Evolutionary conservation across 37 sponge, comb jelly and placozoan species (phyloP).

Genomic region (Theonella swinhoei): DNA sequence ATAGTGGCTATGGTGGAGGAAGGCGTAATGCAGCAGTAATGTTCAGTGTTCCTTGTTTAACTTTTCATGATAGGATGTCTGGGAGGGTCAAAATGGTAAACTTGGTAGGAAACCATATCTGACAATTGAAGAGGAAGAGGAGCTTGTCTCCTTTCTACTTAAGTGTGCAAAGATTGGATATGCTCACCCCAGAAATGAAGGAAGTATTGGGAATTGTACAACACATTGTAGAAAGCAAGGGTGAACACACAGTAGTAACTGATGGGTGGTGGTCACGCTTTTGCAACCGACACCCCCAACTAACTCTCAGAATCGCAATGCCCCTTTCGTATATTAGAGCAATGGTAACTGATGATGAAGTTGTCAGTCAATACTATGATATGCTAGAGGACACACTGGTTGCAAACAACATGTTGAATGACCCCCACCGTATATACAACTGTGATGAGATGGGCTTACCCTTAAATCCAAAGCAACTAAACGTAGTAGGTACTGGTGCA

Average conservation of each 20-base stretch:
- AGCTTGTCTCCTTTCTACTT: slow-evolving; percentile 3
- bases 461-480: background rate
- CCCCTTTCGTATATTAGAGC: slow-evolving; percentile 16
- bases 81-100: no score
- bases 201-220: slow-evolving; percentile 24
- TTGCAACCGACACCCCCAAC: background rate
- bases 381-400: slow-evolving; percentile 24
- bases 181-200: background rate
- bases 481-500: background rate
- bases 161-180: slow-evolving; percentile 8
- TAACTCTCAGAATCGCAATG: slow-evolving; percentile 10
- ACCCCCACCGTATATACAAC: slow-evolving; percentile 36
- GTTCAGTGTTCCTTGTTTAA: no score
- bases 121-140: background rate
- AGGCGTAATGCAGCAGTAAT: no score
- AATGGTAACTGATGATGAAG: slow-evolving; percentile 7
- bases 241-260: background rate
- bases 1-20: no score
- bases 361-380: slow-evolving; percentile 32
- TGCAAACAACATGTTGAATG: slow-evolving; percentile 30
- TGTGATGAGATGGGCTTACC: slow-evolving; percentile 38
- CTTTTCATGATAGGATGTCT: no score
- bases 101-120: background rate
- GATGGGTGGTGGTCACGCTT: slow-evolving; percentile 46
- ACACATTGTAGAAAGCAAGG: background rate